These are phyloP conservation scores for Monoplex corrugatus DNA, from an alignment of 2,888 invertebrate species.

Conservation along the genomic window DNA sequence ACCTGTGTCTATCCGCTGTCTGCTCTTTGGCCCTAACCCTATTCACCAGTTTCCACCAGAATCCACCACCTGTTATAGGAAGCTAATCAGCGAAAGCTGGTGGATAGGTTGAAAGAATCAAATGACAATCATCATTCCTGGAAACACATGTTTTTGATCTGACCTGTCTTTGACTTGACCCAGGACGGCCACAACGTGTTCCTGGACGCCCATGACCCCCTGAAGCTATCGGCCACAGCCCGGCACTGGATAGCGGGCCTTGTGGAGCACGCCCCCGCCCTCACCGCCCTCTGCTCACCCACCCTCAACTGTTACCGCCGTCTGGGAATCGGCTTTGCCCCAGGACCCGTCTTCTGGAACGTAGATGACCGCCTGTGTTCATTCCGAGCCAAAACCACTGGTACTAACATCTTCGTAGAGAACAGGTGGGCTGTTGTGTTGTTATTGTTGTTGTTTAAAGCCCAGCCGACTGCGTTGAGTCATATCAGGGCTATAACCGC, in stretches of 20 bases:
- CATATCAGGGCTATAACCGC: conserved; percentile 46
- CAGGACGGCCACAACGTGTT: conserved; percentile 34
- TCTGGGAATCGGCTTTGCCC: conserved; percentile 47
- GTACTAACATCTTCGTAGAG: conserved; percentile 52
- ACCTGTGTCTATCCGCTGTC: too few relatives aligned
- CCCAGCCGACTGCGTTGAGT: conserved; percentile 39
- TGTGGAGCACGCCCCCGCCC: conserved; percentile 53
- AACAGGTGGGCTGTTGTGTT: conserved; percentile 49
- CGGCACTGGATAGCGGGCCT: conserved; percentile 56
- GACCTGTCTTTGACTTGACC: background rate
- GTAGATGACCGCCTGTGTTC: conserved; percentile 49
- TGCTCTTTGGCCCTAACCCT: too few relatives aligned
- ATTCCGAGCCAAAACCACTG: conserved; percentile 50
- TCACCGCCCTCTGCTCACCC: conserved; percentile 52
- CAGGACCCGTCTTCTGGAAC: conserved; percentile 52
- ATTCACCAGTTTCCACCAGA: too few relatives aligned
- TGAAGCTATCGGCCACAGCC: conserved; percentile 34
- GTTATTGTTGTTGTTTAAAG: background rate
- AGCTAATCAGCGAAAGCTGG: too few relatives aligned
- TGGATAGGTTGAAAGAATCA: too few relatives aligned
- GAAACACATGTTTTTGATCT: too few relatives aligned
- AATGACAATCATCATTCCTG: too few relatives aligned
- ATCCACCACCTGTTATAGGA: too few relatives aligned
- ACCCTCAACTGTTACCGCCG: conserved; percentile 58
- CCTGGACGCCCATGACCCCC: conserved; percentile 45